phyloP scores from a whole-genome alignment of 2,113 vertebrate genomes.

The Polyodon spathula region DNA sequence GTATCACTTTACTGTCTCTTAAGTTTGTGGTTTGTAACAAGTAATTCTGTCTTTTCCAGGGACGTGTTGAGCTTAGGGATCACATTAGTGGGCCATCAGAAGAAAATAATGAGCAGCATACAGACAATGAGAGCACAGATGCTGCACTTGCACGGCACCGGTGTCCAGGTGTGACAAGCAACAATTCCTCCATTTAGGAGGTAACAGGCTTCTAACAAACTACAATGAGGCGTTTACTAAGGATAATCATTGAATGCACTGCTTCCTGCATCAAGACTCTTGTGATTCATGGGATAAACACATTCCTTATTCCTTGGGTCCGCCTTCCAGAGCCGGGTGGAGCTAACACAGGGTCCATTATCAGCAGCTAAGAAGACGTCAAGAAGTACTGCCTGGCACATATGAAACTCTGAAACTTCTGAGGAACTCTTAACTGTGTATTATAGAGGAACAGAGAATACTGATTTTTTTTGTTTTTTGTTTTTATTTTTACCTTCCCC shows the following conservation, averaged over 20 bases:
- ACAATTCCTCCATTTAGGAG: slow-evolving; percentile 46
- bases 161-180: slow-evolving; percentile 87
- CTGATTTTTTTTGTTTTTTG: slow-evolving; percentile 22
- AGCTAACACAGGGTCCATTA: slow-evolving; percentile 26
- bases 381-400: slow-evolving; percentile 78
- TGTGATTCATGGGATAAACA: slow-evolving; percentile 36
- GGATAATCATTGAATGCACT: slow-evolving; percentile 24
- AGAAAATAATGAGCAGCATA: slow-evolving; percentile 99
- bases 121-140: slow-evolving; percentile 98
- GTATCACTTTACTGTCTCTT: neutral
- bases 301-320: slow-evolving; percentile 42
- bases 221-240: slow-evolving; percentile 38
- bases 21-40: slow-evolving; percentile 30
- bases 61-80: slow-evolving; percentile 98
- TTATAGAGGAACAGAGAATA: slow-evolving; percentile 33
- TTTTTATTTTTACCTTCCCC: neutral
- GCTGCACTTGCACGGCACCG: slow-evolving; percentile 93
- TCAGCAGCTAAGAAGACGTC: slow-evolving; percentile 8
- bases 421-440: slow-evolving; percentile 39
- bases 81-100: slow-evolving; percentile 94
- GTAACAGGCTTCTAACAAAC: slow-evolving; percentile 50
- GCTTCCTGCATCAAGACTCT: slow-evolving; percentile 33
- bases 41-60: slow-evolving; percentile 62
- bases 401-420: slow-evolving; percentile 38
- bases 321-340: slow-evolving; percentile 24